Base-by-base conservation (phyloP, 2,888 invertebrate genomes). In the Ceraclea dissimilis region DNA sequence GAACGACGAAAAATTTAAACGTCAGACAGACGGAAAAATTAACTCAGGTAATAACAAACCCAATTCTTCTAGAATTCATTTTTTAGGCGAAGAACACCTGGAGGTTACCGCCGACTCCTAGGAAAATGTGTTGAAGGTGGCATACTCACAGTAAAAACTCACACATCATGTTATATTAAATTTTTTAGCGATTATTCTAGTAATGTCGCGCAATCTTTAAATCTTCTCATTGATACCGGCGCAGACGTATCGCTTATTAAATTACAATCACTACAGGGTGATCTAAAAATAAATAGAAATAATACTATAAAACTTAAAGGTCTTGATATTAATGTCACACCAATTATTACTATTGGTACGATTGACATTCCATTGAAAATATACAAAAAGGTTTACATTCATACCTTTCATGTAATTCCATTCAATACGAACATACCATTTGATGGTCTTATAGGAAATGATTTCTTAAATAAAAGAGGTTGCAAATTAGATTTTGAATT, bases 161-260 rank as follows among this genome's bases (percentile, higher is more conserved):
- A 26, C 10, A 26, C 26, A 26, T 26, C 26, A 26, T 26, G 26
- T 26, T 26, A 6, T 26, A 26, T 26, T 10, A 10, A 26, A 26
- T 6, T 10, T 10, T 6, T 6, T 26, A 6, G 26, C 26, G 10
- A 26, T 6, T 10, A 6, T 26, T 26, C 26, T 10, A 4, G 26
- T 26, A 26, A 26, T 26, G 5, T 6, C 10, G 5, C 4, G 10
- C 26, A 26, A 26, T 10, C 10, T 6, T 26, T 26, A 6, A 4
- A 10, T 10, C 10, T 26, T 6, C 5, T 50, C 10, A n/a, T 50
- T 13, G 50, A 50, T 33, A 31, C 50, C 2, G 50, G 50, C 2
- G 31, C 50, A 4, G 31, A 50, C 4, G 16, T 50, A n/a, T 31
- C 31, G n/a, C 33, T 50, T 10, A 31, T 50, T 2, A 50, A 50